Base-by-base conservation (phyloP, 2,888 invertebrate species). In the Abrostola tripartita region DNA sequence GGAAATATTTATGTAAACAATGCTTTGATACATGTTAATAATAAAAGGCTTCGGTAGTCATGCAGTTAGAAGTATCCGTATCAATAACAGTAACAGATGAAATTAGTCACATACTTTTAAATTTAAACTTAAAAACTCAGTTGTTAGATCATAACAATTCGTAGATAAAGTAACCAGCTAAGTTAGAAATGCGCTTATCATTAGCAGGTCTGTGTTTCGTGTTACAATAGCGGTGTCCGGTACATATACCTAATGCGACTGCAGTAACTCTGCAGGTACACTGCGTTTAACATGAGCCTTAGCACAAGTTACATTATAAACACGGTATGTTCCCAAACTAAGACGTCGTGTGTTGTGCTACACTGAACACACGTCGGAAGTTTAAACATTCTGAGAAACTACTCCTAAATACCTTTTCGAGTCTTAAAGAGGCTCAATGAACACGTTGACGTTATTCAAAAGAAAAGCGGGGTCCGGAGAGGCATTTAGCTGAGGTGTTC, bases 391-490 rank as follows among this genome's bases (percentile, higher is more conserved):
- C 41, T 53, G 38, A 57, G 53, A 24, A 53, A 52, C 57, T 66
- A 61, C 36, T 60, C 50, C 24, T 53, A 54, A 64, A 67, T 47
- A 74, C 40, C 44, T 55, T 69, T 78, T 61, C n/a, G n/a, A 7
- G 49, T 52, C 40, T 50, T 24, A 52, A 50, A 65, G 65, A 61
- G 57, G 37, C 55, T 63, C 52, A 61, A 67, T 58, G 65, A 63
- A 68, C 61, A 69, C 57, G 61, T 55, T 61, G 53, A 42, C 57
- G 40, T 69, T 73, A 78, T 81, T 82, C 68, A 81, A 73, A 79
- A 81, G 76, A 80, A 80, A 75, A 71, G 66, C 66, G 61, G 71
- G 73, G 75, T 73, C 71, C 65, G 54, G 62, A 68, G 74, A 71
- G 64, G 69, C 64, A 70, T 72, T 75, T 73, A 74, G 70, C 70